A percentile compares a stretch with the other conserved stretches of the same genome.
Evolutionary conservation across 2,113 vertebrate species (phyloP).

Genomic region (Melospiza melodia): DNA sequence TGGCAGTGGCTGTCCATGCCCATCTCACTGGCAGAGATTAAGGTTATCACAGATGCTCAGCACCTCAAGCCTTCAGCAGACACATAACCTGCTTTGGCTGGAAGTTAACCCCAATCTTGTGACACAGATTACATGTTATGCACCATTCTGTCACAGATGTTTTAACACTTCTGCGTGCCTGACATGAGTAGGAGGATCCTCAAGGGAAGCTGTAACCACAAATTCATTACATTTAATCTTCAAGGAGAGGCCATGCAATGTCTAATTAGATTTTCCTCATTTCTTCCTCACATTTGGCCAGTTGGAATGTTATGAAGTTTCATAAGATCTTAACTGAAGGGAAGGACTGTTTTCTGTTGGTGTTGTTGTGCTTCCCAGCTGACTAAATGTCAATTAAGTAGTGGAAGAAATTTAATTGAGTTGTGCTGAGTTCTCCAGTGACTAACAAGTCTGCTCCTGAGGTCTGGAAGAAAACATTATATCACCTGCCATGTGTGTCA

Average conservation of each 20-base stretch:
- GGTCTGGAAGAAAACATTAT: conserved; percentile 23
- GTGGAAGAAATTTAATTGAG: conserved; percentile 64
- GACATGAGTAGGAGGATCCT: conserved; percentile 17
- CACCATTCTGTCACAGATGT: not conserved
- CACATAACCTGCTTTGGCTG: not conserved
- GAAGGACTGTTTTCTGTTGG: conserved; percentile 13
- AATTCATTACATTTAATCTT: conserved; percentile 17
- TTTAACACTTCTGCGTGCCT: not conserved
- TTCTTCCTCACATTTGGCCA: conserved; percentile 38
- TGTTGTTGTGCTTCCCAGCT: conserved; percentile 23
- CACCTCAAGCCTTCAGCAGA: not conserved
- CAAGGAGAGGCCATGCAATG: conserved; percentile 2
- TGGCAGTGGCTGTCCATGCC: not conserved
- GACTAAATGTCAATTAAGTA: conserved; percentile 51
- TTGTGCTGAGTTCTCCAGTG: conserved; percentile 48
- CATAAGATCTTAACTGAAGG: conserved; percentile 34
- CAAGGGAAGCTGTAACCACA: conserved; percentile 26
- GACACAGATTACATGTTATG: not conserved
- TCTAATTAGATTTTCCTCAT: conserved; percentile 58
- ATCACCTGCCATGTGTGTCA: conserved; percentile 15
- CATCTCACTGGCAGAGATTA: not conserved
- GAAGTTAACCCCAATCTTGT: not conserved
- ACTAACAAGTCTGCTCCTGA: conserved; percentile 53
- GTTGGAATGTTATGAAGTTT: conserved; percentile 9
- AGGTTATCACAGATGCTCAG: not conserved